Conservation (phyloP, 2,797 vertebrate genomes). For the Lindbergichthys nudifrons region DNA sequence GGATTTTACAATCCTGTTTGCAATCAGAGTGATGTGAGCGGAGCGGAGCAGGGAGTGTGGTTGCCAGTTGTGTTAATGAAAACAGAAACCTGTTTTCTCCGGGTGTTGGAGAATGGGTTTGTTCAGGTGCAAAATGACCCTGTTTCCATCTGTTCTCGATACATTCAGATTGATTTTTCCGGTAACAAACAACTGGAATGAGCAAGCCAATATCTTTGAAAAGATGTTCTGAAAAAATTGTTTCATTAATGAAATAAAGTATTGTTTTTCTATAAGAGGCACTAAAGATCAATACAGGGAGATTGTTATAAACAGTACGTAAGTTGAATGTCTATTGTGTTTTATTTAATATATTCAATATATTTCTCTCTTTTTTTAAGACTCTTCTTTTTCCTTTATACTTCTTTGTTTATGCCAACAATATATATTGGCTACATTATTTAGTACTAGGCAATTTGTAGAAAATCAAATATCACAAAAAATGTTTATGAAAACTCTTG, state of each 20-base stretch:
- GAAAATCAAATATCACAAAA: too few relatives aligned
- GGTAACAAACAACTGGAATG: slow-evolving; percentile 44
- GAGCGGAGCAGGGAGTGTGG: slow-evolving; percentile 20
- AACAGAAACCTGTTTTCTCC: slow-evolving; percentile 50
- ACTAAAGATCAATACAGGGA: slow-evolving; percentile 41
- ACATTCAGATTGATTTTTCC: slow-evolving; percentile 63
- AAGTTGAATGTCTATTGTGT: slow-evolving; percentile 12
- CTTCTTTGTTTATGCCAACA: slow-evolving; percentile 2
- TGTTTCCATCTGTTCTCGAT: slow-evolving; percentile 57
- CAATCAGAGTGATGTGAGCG: slow-evolving; percentile 27
- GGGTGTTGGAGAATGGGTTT: slow-evolving; percentile 49
- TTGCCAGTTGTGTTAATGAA: slow-evolving; percentile 59
- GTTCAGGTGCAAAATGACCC: slow-evolving; percentile 57
- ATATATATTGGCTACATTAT: too few relatives aligned
- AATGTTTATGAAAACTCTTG: too few relatives aligned
- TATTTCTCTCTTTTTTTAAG: slow-evolving; percentile 6
- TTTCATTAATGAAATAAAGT: slow-evolving; percentile 41
- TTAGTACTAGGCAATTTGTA: too few relatives aligned
- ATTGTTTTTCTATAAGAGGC: slow-evolving; percentile 27
- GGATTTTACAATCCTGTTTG: slow-evolving; percentile 29
- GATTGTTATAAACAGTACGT: slow-evolving; percentile 16
- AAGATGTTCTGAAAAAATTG: slow-evolving; percentile 52
- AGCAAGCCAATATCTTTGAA: slow-evolving; percentile 43
- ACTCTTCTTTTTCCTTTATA: not conserved
- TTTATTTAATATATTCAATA: slow-evolving; percentile 4